These are phyloP conservation scores for Melanaphis sacchari DNA, from an alignment of 1,140 invertebrate genomes.

Conservation along the genomic window DNA sequence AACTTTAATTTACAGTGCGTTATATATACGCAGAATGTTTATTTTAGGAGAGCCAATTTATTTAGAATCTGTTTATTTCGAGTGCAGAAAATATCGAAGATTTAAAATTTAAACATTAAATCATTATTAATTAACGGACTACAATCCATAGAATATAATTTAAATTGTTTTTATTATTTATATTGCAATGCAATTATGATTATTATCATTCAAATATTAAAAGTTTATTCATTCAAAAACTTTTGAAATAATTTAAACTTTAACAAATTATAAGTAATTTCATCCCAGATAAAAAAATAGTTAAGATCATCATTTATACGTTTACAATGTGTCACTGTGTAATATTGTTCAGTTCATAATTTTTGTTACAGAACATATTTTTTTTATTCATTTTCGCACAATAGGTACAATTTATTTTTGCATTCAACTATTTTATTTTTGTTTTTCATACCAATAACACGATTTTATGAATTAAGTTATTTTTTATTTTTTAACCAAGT, in stretches of 20 bases:
- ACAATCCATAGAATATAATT: neutral
- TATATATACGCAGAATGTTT: neutral
- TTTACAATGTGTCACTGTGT: neutral
- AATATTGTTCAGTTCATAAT: neutral
- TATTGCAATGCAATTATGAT: neutral
- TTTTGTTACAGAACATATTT: neutral
- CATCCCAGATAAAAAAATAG: neutral
- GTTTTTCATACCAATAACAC: neutral
- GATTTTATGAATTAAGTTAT: neutral
- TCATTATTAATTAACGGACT: neutral
- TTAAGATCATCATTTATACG: neutral
- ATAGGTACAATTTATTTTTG: neutral
- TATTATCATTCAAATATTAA: neutral
- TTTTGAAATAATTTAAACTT: neutral
- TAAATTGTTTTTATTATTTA: neutral
- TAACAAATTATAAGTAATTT: neutral
- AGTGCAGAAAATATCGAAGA: neutral
- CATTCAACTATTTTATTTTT: neutral
- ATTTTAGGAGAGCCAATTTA: neutral
- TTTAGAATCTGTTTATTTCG: neutral
- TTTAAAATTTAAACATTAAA: neutral
- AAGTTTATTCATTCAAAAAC: neutral
- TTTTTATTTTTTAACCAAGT: neutral
- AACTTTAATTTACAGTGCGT: neutral
- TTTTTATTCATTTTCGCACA: neutral